Conservation (phyloP, 2,797 vertebrate species). For the Emydoidea blandingii region DNA sequence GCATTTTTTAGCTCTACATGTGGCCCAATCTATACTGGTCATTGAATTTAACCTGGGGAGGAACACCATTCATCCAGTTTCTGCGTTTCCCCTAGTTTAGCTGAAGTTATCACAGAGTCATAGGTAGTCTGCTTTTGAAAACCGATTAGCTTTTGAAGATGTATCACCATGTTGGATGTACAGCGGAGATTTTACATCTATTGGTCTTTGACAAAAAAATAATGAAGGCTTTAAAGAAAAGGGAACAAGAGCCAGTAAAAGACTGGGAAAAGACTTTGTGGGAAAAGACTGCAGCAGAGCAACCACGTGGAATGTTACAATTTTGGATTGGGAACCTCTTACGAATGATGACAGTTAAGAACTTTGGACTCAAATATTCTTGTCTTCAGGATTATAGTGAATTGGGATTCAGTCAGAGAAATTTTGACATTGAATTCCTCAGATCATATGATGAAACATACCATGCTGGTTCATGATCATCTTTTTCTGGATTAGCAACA, state of each 20-base stretch:
- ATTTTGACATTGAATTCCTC: neutral
- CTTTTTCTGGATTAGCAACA: neutral
- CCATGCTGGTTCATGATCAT: neutral
- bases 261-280: neutral
- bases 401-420: neutral
- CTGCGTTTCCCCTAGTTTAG: neutral
- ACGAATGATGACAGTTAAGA: neutral
- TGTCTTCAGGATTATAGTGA: neutral
- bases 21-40: neutral
- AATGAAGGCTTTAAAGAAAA: neutral
- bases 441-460: rapidly evolving
- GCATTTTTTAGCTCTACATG: neutral
- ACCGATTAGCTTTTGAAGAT: neutral
- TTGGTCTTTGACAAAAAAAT: neutral
- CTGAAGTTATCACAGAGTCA: neutral
- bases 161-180: neutral
- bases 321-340: neutral
- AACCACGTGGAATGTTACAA: neutral
- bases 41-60: neutral
- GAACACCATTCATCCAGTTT: neutral
- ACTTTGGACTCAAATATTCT: neutral
- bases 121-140: neutral
- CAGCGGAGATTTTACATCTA: neutral
- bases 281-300: neutral
- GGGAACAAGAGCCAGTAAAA: neutral